Conservation (phyloP, 2,113 vertebrate species). For the Litocranius walleri region DNA sequence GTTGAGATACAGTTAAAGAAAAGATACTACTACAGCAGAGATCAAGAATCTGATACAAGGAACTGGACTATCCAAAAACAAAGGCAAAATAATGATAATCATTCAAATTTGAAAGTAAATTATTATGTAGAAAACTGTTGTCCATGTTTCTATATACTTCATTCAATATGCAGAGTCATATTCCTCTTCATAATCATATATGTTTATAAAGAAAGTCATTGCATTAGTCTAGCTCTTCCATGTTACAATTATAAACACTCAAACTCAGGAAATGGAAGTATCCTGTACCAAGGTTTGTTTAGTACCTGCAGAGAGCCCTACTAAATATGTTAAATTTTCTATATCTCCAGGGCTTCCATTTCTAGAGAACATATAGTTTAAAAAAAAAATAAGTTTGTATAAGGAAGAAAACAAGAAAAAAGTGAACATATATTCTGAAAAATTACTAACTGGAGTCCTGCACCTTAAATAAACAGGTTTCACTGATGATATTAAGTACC, state of each 20-base stretch:
- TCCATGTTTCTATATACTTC: background rate
- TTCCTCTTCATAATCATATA: background rate
- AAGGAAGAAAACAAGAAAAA: background rate
- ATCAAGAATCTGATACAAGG: background rate
- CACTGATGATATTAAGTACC: background rate
- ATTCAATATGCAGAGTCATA: background rate
- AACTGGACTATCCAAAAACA: background rate
- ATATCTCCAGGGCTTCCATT: background rate
- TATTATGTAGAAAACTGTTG: background rate
- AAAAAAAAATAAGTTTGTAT: background rate
- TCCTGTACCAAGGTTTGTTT: background rate
- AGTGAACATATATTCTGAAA: background rate
- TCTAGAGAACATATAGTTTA: background rate
- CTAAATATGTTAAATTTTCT: background rate
- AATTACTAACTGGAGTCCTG: background rate
- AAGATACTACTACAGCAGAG: background rate
- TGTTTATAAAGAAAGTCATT: background rate
- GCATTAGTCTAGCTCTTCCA: background rate
- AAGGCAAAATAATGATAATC: background rate
- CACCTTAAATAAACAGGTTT: background rate
- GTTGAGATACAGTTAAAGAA: background rate
- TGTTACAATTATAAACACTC: conserved; percentile 14
- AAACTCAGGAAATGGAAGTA: background rate
- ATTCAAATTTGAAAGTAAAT: conserved; percentile 6
- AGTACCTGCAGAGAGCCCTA: background rate